Evolutionary conservation across 2,797 vertebrate species (phyloP).

Genomic region (Melanogrammus aeglefinus): DNA sequence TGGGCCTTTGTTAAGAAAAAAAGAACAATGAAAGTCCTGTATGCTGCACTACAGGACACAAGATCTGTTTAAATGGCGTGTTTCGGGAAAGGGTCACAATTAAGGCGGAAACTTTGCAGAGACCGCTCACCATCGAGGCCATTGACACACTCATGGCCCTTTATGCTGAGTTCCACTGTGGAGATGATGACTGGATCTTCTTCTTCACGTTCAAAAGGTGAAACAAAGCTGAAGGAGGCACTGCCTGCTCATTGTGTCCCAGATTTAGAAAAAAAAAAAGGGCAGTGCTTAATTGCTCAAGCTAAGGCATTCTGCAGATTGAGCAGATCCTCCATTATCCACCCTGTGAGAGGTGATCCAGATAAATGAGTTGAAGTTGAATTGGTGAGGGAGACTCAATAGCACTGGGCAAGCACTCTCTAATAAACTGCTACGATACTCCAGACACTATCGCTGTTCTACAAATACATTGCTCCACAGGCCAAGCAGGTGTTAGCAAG

Average conservation of each 20-base stretch:
- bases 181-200: constrained; percentile 41
- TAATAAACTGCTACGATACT: constrained; percentile 29
- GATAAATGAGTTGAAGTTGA: constrained; percentile 27
- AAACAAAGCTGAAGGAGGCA: constrained; percentile 27
- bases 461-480: not conserved
- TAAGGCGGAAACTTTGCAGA: not conserved
- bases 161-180: constrained; percentile 15
- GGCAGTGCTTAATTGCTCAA: constrained; percentile 25
- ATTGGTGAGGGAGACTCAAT: constrained; percentile 17
- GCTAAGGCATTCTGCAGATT: constrained; percentile 28
- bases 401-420: constrained; percentile 7
- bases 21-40: not conserved
- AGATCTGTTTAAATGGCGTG: not conserved
- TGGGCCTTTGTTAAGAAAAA: not conserved
- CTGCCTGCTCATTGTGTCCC: constrained; percentile 27
- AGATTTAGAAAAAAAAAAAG: constrained; percentile 25
- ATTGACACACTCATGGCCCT: constrained; percentile 44
- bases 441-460: constrained; percentile 20
- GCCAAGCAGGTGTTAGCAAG: constrained; percentile 27
- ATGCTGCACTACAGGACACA: not conserved
- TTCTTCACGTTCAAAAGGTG: constrained; percentile 32
- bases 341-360: constrained; percentile 21
- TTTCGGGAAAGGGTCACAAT: not conserved
- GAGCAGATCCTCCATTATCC: constrained; percentile 17
- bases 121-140: constrained; percentile 36